phyloP scores from a whole-genome alignment of 2,888 invertebrate species.

The Leptinotarsa peninsularis region DNA sequence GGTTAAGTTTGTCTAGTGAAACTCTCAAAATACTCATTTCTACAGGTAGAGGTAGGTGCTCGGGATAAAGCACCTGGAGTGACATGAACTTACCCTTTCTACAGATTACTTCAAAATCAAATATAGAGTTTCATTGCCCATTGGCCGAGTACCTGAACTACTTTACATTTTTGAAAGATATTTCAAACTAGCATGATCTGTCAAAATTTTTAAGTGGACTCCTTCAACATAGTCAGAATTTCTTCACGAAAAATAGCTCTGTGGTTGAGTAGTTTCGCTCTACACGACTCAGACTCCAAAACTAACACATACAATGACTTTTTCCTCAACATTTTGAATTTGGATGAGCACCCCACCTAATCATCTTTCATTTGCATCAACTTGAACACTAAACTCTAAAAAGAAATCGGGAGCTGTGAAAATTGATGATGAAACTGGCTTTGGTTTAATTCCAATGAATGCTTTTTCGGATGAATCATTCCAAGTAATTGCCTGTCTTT shows the following conservation, averaged over 20 bases:
- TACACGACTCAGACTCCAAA: background rate
- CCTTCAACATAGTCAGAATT: slow-evolving; percentile 4
- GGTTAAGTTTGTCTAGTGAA: background rate
- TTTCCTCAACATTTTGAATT: background rate
- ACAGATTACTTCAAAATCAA: slow-evolving; percentile 37
- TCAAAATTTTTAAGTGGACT: background rate
- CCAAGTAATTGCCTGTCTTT: slow-evolving; percentile 35
- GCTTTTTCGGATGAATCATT: slow-evolving; percentile 34
- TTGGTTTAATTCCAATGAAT: slow-evolving; percentile 33
- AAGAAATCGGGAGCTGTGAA: slow-evolving; percentile 47
- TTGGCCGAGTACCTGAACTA: background rate
- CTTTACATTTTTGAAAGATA: background rate
- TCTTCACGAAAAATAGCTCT: slow-evolving; percentile 3
- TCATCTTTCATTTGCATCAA: slow-evolving; percentile 50
- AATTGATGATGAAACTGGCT: slow-evolving; percentile 40
- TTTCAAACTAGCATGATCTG: slow-evolving; percentile 16
- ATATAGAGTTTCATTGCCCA: background rate
- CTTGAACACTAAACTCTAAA: slow-evolving; percentile 42
- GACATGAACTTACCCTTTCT: slow-evolving; percentile 31
- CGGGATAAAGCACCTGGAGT: slow-evolving; percentile 33
- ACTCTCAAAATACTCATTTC: slow-evolving; percentile 13
- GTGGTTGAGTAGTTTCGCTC: slow-evolving; percentile 11
- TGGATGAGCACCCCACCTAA: slow-evolving; percentile 9
- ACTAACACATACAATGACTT: slow-evolving; percentile 1
- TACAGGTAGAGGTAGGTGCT: background rate